phyloP scores from a whole-genome alignment of 2,888 invertebrate species.

The Acrobasis consociella region DNA sequence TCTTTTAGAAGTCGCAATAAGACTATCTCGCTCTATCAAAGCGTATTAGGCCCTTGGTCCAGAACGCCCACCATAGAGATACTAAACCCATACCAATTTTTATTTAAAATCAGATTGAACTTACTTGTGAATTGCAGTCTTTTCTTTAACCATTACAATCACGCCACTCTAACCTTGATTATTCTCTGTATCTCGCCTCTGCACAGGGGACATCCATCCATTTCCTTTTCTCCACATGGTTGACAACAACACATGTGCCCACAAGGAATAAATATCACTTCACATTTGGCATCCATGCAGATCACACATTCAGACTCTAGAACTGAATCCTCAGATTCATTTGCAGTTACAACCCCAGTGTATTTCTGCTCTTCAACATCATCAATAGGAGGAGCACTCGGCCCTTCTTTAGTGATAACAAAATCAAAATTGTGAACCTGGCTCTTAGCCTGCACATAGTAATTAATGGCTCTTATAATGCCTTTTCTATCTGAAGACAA shows the following conservation, averaged over 20 bases:
- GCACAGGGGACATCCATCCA: slow-evolving; percentile 90
- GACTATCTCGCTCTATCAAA: too few relatives aligned
- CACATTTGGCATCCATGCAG: slow-evolving; percentile 88
- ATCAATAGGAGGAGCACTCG: slow-evolving; percentile 52
- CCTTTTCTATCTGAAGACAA: slow-evolving; percentile 81
- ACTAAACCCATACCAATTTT: too few relatives aligned
- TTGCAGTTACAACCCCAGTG: slow-evolving; percentile 58
- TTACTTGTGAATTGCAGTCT: slow-evolving; percentile 28
- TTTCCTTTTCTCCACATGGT: slow-evolving; percentile 84
- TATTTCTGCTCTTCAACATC: slow-evolving; percentile 48
- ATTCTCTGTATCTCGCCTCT: slow-evolving; percentile 86
- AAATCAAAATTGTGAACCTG: slow-evolving; percentile 48
- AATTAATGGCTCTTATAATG: slow-evolving; percentile 84
- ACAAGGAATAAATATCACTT: slow-evolving; percentile 92
- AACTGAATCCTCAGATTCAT: slow-evolving; percentile 52
- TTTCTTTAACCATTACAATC: slow-evolving; percentile 37
- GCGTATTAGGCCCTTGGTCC: too few relatives aligned
- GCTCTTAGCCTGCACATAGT: slow-evolving; percentile 76
- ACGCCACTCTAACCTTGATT: slow-evolving; percentile 85
- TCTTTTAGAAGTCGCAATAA: too few relatives aligned
- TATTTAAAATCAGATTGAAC: not conserved
- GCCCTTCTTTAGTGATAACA: slow-evolving; percentile 35
- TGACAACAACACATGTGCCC: slow-evolving; percentile 94
- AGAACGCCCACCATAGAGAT: too few relatives aligned
- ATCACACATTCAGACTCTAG: slow-evolving; percentile 89